These are phyloP conservation scores for Sarcophaga rosellei DNA, from an alignment of 2,888 invertebrate species.

Conservation along the genomic window DNA sequence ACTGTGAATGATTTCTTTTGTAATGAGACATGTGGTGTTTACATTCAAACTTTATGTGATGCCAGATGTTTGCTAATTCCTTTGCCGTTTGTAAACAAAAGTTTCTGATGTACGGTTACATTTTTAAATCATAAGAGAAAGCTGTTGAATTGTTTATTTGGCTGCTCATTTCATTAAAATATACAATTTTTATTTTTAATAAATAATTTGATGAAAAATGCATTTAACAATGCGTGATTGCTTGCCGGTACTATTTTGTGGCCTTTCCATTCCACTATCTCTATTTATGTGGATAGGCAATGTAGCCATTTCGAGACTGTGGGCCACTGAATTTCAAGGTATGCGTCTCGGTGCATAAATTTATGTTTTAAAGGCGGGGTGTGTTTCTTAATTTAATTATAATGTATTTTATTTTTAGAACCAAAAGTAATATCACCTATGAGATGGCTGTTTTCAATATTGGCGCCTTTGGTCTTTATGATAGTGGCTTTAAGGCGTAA, in stretches of 20 bases:
- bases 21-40: slow-evolving; percentile 16
- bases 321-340: slow-evolving; percentile 84
- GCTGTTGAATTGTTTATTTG: slow-evolving; percentile 51
- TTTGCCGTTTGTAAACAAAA: background rate
- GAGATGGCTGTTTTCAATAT: slow-evolving; percentile 79
- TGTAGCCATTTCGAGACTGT: slow-evolving; percentile 85
- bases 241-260: slow-evolving; percentile 85
- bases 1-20: slow-evolving; percentile 49
- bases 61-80: background rate
- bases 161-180: background rate
- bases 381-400: slow-evolving; percentile 33
- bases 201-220: slow-evolving; percentile 25
- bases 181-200: slow-evolving; percentile 1
- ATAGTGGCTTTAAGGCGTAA: slow-evolving; percentile 86
- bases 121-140: slow-evolving; percentile 30
- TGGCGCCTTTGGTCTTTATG: slow-evolving; percentile 85
- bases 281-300: slow-evolving; percentile 89
- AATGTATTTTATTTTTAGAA: slow-evolving; percentile 70
- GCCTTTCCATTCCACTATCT: slow-evolving; percentile 88
- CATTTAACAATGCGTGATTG: slow-evolving; percentile 69
- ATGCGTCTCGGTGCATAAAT: slow-evolving; percentile 49
- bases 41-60: background rate
- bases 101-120: background rate
- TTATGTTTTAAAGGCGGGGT: background rate
- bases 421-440: slow-evolving; percentile 77